Percentiles rank a stretch among this genome's conserved stretches.
Evolutionary conservation across 2,113 vertebrate genomes (phyloP).

Genomic region (Alethe diademata): DNA sequence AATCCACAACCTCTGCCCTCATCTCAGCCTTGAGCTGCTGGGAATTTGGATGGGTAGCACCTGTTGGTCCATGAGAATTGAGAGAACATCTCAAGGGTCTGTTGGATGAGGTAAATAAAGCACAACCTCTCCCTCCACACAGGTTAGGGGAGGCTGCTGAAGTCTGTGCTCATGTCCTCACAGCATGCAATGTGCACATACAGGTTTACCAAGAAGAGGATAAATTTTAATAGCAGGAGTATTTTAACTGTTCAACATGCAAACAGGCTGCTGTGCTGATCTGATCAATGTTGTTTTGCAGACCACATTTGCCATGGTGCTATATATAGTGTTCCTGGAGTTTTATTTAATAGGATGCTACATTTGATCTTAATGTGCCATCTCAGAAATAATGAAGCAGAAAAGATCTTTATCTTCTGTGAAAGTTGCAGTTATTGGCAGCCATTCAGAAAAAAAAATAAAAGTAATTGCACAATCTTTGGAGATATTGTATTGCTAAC

Average conservation of each 20-base stretch:
- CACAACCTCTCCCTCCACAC: neutral
- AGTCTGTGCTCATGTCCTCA: neutral
- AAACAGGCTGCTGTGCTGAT: slow-evolving; percentile 57
- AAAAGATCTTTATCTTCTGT: slow-evolving; percentile 75
- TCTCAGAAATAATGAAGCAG: slow-evolving; percentile 76
- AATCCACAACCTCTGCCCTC: neutral
- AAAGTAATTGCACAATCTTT: slow-evolving; percentile 73
- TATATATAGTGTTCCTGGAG: slow-evolving; percentile 70
- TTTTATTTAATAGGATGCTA: slow-evolving; percentile 73
- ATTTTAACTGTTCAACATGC: slow-evolving; percentile 54
- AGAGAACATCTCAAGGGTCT: neutral
- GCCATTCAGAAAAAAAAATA: slow-evolving; percentile 67
- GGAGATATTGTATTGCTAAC: slow-evolving; percentile 67
- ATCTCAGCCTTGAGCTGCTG: neutral
- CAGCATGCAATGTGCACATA: neutral
- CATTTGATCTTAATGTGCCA: slow-evolving; percentile 76
- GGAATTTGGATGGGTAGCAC: neutral
- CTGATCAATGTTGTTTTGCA: slow-evolving; percentile 63
- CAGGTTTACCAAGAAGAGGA: slow-evolving; percentile 24
- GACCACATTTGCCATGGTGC: slow-evolving; percentile 61
- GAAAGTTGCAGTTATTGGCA: slow-evolving; percentile 76
- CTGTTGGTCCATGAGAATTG: rapidly evolving
- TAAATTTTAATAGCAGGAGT: slow-evolving; percentile 49
- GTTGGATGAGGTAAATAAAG: neutral
- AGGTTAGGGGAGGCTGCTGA: neutral